phyloP scores from a whole-genome alignment of 2,113 vertebrate genomes.

The Podarcis raffonei region DNA sequence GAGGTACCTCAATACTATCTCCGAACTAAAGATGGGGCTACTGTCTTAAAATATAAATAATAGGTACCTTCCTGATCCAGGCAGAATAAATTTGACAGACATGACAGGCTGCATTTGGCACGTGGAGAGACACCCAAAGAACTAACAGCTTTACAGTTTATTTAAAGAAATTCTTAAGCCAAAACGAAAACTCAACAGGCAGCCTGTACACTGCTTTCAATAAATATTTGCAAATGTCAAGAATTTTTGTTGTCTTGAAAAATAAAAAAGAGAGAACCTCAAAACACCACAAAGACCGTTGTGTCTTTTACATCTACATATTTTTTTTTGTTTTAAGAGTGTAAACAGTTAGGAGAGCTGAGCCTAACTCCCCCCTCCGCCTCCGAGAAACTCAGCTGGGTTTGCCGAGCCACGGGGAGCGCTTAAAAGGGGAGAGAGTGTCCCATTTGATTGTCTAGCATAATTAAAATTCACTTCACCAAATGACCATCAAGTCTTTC shows the following conservation, averaged over 20 bases:
- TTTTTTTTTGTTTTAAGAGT: not conserved
- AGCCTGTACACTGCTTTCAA: constrained; percentile 42
- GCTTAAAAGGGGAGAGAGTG: not conserved
- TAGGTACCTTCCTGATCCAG: not conserved
- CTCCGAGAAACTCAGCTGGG: not conserved
- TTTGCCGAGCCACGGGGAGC: not conserved
- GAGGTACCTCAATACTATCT: not conserved
- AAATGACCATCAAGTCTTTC: not conserved
- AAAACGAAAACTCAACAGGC: constrained; percentile 1
- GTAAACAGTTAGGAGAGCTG: not conserved
- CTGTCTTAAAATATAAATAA: not conserved
- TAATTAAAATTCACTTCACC: not conserved
- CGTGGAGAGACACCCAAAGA: not conserved
- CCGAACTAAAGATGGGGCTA: too few relatives aligned
- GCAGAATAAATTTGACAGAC: not conserved
- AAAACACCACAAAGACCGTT: constrained; percentile 6
- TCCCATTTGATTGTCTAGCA: constrained; percentile 37
- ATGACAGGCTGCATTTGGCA: not conserved
- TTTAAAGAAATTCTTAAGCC: constrained; percentile 39
- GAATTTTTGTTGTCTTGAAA: not conserved
- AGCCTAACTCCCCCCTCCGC: too few relatives aligned
- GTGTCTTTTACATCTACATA: not conserved
- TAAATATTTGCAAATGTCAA: constrained; percentile 52
- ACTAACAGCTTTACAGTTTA: constrained; percentile 22
- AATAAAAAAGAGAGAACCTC: not conserved